Conservation (phyloP, 2,888 invertebrate genomes). For the Nemotelus pantherinus region DNA sequence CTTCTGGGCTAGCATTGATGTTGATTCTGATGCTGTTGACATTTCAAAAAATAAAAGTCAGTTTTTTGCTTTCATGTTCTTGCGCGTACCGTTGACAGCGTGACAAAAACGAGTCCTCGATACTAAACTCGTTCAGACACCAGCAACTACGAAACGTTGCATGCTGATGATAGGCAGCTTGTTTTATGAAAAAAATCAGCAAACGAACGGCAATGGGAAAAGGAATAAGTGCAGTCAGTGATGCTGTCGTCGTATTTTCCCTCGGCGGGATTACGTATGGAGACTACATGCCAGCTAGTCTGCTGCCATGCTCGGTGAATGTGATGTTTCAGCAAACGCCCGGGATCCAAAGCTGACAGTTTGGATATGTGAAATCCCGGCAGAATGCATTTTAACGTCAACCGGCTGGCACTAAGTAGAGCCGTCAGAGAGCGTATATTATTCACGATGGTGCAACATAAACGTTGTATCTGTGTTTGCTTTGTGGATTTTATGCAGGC, state of each 20-base stretch:
- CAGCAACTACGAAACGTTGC: not conserved
- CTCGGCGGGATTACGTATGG: not conserved
- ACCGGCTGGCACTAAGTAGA: slow-evolving; percentile 36
- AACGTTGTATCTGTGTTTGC: not conserved
- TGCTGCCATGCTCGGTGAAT: slow-evolving; percentile 26
- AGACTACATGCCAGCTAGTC: not conserved
- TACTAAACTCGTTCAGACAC: not conserved
- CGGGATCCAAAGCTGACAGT: slow-evolving; percentile 27
- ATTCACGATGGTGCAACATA: slow-evolving; percentile 1
- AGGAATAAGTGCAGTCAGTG: slow-evolving; percentile 11
- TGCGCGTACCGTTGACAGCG: not conserved
- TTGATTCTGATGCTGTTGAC: slow-evolving; percentile 43
- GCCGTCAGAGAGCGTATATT: slow-evolving; percentile 22
- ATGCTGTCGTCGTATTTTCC: slow-evolving; percentile 33
- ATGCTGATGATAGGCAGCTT: not conserved
- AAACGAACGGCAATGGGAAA: not conserved
- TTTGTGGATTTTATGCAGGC: not conserved
- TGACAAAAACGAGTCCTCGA: not conserved
- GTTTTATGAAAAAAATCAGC: no score
- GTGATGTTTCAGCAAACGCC: slow-evolving; percentile 40
- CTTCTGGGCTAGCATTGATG: slow-evolving; percentile 29
- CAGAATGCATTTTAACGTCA: slow-evolving; percentile 40
- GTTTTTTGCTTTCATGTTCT: slow-evolving; percentile 28
- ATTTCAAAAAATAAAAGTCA: slow-evolving; percentile 30
- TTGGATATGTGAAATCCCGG: slow-evolving; percentile 36